A percentile compares a stretch with the other conserved stretches of the same genome.
Evolutionary conservation across 1,140 invertebrate species (phyloP).

Genomic region (Drosophila elegans): DNA sequence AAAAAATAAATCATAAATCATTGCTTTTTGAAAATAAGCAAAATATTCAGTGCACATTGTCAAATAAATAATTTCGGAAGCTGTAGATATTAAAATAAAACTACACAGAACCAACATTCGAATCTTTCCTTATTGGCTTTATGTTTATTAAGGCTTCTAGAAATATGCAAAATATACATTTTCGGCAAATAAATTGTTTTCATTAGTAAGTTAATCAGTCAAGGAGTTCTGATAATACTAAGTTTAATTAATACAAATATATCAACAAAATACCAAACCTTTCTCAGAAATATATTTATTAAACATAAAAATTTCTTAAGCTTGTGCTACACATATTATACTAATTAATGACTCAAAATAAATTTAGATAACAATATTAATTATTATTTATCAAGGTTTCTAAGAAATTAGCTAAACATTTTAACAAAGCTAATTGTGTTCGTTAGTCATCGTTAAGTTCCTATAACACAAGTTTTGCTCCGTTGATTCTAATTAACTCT

Average conservation of each 20-base stretch:
- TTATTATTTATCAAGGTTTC: conserved; percentile 24
- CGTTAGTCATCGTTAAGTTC: conserved; percentile 15
- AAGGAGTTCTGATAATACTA: neutral
- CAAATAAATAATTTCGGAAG: too few relatives aligned
- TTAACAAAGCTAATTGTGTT: conserved; percentile 6
- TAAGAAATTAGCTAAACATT: neutral
- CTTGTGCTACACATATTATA: too few relatives aligned
- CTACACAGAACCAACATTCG: too few relatives aligned
- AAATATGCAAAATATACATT: neutral
- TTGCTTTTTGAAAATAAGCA: too few relatives aligned
- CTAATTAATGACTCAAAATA: too few relatives aligned
- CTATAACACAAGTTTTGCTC: conserved; percentile 16
- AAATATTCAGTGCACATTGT: too few relatives aligned
- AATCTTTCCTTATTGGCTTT: too few relatives aligned
- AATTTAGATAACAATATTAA: too few relatives aligned
- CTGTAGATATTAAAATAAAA: too few relatives aligned
- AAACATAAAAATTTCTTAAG: too few relatives aligned
- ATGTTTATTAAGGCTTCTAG: neutral
- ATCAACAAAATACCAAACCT: neutral
- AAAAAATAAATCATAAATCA: too few relatives aligned
- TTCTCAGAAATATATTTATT: neutral
- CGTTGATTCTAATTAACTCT: conserved; percentile 23
- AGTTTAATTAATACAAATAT: neutral
- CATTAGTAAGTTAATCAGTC: neutral
- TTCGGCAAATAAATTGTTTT: neutral